These are phyloP conservation scores for Ennomos quercinarius DNA, from an alignment of 2,888 invertebrate genomes.

Conservation along the genomic window DNA sequence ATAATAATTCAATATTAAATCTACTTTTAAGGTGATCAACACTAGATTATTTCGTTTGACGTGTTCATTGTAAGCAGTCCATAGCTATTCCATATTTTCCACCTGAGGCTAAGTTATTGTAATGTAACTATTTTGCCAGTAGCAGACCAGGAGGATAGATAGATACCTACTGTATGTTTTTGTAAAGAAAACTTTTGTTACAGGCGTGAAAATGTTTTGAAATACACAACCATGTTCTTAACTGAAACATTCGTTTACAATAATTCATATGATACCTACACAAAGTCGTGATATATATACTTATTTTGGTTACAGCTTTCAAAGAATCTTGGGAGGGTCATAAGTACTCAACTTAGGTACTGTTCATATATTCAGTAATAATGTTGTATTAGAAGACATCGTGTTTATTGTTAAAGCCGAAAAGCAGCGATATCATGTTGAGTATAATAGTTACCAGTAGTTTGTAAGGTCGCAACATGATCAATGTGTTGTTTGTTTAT, in stretches of 20 bases:
- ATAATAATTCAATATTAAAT: constrained; percentile 29
- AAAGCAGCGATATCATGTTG: constrained; percentile 55
- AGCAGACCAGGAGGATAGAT: no score
- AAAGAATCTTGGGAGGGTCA: constrained; percentile 15
- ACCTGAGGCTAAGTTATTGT: constrained; percentile 9
- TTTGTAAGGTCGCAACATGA: constrained; percentile 67
- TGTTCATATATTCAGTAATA: constrained; percentile 20
- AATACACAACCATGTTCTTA: constrained; percentile 14
- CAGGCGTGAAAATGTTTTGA: constrained; percentile 2
- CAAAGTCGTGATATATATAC: constrained; percentile 16
- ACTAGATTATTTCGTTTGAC: constrained; percentile 13
- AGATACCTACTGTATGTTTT: no score
- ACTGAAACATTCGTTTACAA: constrained; percentile 5
- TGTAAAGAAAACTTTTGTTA: not conserved
- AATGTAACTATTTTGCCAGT: not conserved
- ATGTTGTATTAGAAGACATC: constrained; percentile 23
- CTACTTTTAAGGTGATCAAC: constrained; percentile 32
- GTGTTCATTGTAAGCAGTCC: constrained; percentile 10
- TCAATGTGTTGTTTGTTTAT: constrained; percentile 63
- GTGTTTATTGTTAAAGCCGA: constrained; percentile 57
- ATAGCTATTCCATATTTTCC: constrained; percentile 6
- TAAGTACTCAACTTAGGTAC: constrained; percentile 20
- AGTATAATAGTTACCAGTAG: constrained; percentile 80
- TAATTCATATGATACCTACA: constrained; percentile 10
- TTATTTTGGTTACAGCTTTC: constrained; percentile 10